phyloP scores from a whole-genome alignment of 1,140 invertebrate genomes.

The Triops longicaudatus region DNA sequence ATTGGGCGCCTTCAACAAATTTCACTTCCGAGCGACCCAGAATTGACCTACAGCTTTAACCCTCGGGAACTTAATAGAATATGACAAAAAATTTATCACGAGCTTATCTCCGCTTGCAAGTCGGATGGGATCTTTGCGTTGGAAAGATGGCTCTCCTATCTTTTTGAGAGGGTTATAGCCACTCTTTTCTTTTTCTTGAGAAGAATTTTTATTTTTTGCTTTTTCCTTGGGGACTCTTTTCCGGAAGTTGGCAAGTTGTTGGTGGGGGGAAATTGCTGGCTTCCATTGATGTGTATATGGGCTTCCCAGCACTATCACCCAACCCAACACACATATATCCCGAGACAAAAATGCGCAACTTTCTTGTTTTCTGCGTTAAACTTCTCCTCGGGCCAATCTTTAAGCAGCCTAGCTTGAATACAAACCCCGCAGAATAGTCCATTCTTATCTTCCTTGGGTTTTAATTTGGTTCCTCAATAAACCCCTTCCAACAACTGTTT shows the following conservation, averaged over 20 bases:
- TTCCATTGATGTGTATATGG: background rate
- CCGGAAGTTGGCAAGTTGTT: conserved; percentile 6
- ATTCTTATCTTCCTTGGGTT: background rate
- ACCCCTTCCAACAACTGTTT: too few species aligned
- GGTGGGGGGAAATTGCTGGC: background rate
- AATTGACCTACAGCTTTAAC: background rate
- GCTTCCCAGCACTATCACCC: background rate
- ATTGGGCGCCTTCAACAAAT: background rate
- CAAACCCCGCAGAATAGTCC: background rate
- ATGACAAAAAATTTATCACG: conserved; percentile 2
- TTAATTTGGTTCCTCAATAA: too few species aligned
- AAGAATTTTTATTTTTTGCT: background rate
- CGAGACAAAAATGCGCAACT: background rate
- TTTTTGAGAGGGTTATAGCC: background rate
- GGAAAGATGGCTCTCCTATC: background rate
- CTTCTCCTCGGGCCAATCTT: background rate
- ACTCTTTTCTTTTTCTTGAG: background rate
- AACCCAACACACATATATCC: background rate
- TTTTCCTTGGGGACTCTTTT: background rate
- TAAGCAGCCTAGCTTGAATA: background rate
- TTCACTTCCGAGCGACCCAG: background rate
- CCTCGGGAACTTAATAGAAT: conserved; percentile 2
- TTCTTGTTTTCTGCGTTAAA: background rate
- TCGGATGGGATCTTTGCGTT: background rate
- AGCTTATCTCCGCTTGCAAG: background rate